phyloP scores from a whole-genome alignment of 1,140 invertebrate species.

The Arctopsyche grandis region DNA sequence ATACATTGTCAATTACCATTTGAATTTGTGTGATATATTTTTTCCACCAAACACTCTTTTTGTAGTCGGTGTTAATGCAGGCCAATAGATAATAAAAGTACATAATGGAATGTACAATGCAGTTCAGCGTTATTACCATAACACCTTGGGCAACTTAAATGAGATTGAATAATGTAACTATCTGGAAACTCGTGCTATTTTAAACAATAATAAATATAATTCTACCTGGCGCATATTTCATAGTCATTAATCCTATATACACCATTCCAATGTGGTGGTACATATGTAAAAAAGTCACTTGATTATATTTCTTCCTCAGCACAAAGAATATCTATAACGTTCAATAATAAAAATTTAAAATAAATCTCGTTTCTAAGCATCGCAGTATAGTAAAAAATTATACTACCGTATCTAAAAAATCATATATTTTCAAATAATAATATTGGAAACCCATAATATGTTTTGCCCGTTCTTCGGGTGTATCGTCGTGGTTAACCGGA shows the following conservation, averaged over 20 bases:
- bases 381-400: no score
- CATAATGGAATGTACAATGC: constrained; percentile 83
- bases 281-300: constrained; percentile 84
- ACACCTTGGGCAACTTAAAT: constrained; percentile 74
- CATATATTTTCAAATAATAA: constrained; percentile 68
- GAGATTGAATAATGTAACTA: no score
- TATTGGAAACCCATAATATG: constrained; percentile 68
- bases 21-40: constrained; percentile 84
- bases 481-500: constrained; percentile 69
- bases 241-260: constrained; percentile 62
- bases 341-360: no score
- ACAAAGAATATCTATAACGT: constrained; percentile 77
- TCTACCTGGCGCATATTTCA: constrained; percentile 71
- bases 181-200: no score
- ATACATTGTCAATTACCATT: constrained; percentile 66
- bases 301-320: constrained; percentile 82
- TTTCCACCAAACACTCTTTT: constrained; percentile 84
- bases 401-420: constrained; percentile 69
- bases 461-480: constrained; percentile 69
- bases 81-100: constrained; percentile 80
- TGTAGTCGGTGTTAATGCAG: constrained; percentile 71
- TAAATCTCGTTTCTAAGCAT: no score
- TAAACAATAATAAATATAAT: no score
- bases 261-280: constrained; percentile 85
- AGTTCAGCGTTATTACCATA: constrained; percentile 77